Conservation (phyloP, 2,113 vertebrate species). For the Microtus ochrogaster region DNA sequence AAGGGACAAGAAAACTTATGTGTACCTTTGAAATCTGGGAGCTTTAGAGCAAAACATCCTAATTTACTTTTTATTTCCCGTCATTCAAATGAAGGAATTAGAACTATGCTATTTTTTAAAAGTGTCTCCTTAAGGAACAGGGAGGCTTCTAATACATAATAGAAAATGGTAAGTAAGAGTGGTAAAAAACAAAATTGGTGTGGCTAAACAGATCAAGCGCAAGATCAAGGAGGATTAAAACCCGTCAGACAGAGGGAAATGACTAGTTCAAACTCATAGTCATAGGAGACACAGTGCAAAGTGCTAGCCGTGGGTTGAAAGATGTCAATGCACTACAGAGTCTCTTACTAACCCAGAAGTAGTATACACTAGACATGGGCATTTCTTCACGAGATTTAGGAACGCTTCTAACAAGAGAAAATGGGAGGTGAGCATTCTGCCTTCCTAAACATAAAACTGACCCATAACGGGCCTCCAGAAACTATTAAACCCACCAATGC, state of each 20-base stretch:
- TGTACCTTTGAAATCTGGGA: conserved; percentile 7
- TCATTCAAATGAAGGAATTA: conserved; percentile 44
- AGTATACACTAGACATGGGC: not conserved
- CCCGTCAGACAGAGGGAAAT: not conserved
- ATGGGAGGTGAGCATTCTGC: not conserved
- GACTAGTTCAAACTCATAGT: not conserved
- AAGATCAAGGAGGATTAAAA: conserved; percentile 18
- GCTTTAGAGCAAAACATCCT: not conserved
- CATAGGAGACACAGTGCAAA: not conserved
- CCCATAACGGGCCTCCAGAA: too few species aligned
- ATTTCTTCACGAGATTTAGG: not conserved
- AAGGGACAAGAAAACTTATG: not conserved
- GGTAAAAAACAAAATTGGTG: not conserved
- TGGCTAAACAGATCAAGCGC: not conserved
- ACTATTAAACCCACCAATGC: too few species aligned
- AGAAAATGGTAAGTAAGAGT: not conserved
- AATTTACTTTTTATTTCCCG: not conserved
- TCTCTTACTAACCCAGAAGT: not conserved
- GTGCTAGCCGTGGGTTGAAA: not conserved
- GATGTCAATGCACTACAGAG: not conserved
- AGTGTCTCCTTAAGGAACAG: not conserved
- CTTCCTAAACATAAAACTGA: not conserved
- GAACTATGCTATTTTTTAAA: not conserved
- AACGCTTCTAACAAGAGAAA: not conserved
- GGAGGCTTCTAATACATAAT: not conserved